phyloP scores from a whole-genome alignment of 2,888 invertebrate species.

The Diadegma fenestrale region DNA sequence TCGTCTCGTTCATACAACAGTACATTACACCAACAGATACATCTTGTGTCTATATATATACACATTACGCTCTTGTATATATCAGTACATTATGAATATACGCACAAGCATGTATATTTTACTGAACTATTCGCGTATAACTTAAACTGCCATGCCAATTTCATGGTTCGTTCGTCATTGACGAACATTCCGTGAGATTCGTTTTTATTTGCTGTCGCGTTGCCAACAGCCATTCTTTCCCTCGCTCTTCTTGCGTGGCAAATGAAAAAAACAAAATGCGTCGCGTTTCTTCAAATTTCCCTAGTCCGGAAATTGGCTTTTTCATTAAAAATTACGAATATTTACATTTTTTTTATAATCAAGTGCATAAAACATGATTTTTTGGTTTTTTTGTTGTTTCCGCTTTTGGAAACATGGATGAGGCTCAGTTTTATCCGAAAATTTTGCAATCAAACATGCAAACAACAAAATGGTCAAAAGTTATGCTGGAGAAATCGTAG shows the following conservation, averaged over 20 bases:
- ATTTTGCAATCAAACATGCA: too few species aligned
- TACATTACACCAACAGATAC: constrained; percentile 33
- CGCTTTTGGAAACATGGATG: too few species aligned
- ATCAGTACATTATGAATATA: constrained; percentile 2
- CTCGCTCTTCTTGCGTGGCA: constrained; percentile 2
- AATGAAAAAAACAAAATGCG: not conserved
- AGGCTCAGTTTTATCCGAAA: too few species aligned
- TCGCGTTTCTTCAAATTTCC: not conserved
- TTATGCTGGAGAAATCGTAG: too few species aligned
- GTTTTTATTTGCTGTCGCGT: constrained; percentile 40
- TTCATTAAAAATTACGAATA: too few species aligned
- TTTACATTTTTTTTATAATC: too few species aligned
- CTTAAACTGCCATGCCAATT: constrained; percentile 62
- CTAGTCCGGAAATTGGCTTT: too few species aligned
- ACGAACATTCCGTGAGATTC: constrained; percentile 62
- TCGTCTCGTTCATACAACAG: constrained; percentile 25
- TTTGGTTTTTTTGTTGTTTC: too few species aligned
- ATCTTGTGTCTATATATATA: not conserved
- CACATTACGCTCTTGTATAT: not conserved
- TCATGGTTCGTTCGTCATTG: constrained; percentile 66
- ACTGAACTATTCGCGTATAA: constrained; percentile 51
- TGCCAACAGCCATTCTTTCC: constrained; percentile 11
- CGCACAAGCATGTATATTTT: constrained; percentile 4
- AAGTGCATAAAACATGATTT: too few species aligned
- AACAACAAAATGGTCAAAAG: too few species aligned